Evolutionary conservation across 1,140 invertebrate genomes (phyloP).

Genomic region (Aradophagus sp.): DNA sequence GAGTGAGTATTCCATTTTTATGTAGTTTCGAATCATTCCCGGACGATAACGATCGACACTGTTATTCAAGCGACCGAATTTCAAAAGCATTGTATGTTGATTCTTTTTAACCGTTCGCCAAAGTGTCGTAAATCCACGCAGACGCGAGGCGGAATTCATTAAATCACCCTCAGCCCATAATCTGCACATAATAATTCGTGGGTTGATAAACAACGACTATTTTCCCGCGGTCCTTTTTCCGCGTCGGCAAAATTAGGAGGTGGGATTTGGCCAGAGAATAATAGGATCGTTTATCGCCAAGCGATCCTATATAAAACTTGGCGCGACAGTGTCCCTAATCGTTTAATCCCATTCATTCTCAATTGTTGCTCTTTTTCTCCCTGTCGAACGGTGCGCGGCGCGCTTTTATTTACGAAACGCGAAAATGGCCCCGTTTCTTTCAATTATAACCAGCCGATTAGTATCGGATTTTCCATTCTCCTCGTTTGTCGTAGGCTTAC

Average conservation of each 20-base stretch:
- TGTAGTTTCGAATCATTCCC: too few species aligned
- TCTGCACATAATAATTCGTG: slow-evolving; percentile 41
- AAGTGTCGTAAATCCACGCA: too few species aligned
- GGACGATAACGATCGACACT: too few species aligned
- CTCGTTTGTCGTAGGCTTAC: slow-evolving; percentile 14
- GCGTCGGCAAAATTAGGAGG: slow-evolving; percentile 34
- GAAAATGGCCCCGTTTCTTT: slow-evolving; percentile 33
- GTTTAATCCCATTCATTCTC: slow-evolving; percentile 53
- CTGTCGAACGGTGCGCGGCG: slow-evolving; percentile 26
- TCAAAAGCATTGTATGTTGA: too few species aligned
- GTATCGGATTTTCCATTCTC: slow-evolving; percentile 6
- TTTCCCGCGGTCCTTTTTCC: slow-evolving; percentile 32
- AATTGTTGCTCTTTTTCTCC: slow-evolving; percentile 52
- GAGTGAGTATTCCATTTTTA: too few species aligned
- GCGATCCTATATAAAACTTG: slow-evolving; percentile 50
- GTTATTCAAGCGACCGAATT: too few species aligned
- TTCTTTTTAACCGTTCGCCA: too few species aligned
- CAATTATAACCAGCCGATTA: slow-evolving; percentile 39
- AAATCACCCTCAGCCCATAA: slow-evolving; percentile 36
- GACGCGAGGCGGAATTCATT: slow-evolving; percentile 18
- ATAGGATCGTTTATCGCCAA: slow-evolving; percentile 49
- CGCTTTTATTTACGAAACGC: slow-evolving; percentile 32
- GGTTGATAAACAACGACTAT: slow-evolving; percentile 34
- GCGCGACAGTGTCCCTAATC: slow-evolving; percentile 47
- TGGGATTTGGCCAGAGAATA: slow-evolving; percentile 42